Evolutionary conservation across 2,113 vertebrate genomes (phyloP), one percentile per base, ranked within the genome.

Genomic region (Heterocephalus glaber): DNA sequence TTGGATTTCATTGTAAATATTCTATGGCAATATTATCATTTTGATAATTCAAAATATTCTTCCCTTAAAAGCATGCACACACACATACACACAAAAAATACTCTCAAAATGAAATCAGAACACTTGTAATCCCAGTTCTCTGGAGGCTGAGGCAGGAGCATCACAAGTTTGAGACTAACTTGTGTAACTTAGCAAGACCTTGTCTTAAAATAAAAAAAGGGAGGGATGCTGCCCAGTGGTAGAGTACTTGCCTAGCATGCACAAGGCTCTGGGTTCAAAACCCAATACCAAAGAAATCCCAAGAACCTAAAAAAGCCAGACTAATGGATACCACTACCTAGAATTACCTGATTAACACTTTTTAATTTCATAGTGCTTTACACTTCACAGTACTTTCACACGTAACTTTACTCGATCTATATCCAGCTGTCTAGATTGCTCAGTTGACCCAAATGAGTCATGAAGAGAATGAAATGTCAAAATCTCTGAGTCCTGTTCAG

Each of bases 1-100:
- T 93, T 74, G 0, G 1, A 68, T 89, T 94, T 94, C 96, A 96
- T 95, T 66, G 12, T 85, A 96, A 97, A 96, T 26, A 86, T 33
- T 92, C 2, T 85, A 58, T 24, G 44, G 68, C 81, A 19, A 96
- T 22, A 89, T 44, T 66, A 85, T 33, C 80, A 28, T 80, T 95
- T 52, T 92, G 56, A 12, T 26, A 88, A 88, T 9, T 96, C 5
- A 90, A 94, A 93, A 87, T 89, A 95, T 20, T 80, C 20, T 20
- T 68, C 14, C 11, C 38, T 84, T 91, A 92, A 83, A 92, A 72
- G 93, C 16, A 90, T 3, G 22, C 22, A 86, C 9, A 84, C 14
- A 72, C 26, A 87, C 7, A 66, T 2, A 35, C 9, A 70, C 35
- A 61, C 5, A 56, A 12, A 89, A 2, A 93, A 91, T 54, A 56